Evolutionary conservation across 2,888 invertebrate genomes (phyloP), one percentile per base, ranked within the genome.

Genomic region (Spilarctia lutea): DNA sequence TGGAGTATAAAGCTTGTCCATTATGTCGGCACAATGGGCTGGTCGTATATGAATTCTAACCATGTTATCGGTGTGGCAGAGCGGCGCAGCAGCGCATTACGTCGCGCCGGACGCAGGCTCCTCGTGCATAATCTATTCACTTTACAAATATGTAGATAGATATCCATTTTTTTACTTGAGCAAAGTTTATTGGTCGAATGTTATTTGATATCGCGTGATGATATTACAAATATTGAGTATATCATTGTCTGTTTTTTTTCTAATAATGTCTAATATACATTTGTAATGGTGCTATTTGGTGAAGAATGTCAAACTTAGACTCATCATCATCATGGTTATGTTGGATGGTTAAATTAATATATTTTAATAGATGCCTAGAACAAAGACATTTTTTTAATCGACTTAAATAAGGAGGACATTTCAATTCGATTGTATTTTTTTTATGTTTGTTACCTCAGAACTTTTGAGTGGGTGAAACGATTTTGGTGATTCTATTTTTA

Each of bases 121-220:
- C 24, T 71, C 74, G 70, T 70, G 71, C 78, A 80, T 75, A 81
- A 71, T 68, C 75, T 39, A 76, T 75, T 65, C 67, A 45, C 67
- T 70, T 45, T 63, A 73, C 72, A 75, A 74, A 75, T 70, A n/a
- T 48, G 60, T 75, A 68, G 67, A 52, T 30, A 71, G 60, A 27
- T 60, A 71, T 74, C n/a, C 60, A 11, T 65, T 65, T 39, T 27
- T 76, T 78, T 48, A 18, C n/a, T 60, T 27, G 27, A 60, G 13
- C 13, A 27, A 60, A 68, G 67, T 66, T 78, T 63, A 71, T 39
- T 52, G 52, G 66, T 73, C 16, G 24, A 73, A 65, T 48, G 30
- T 63, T 18, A 24, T 56, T 39, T 60, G 39, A 60, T 18, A 45
- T 18, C n/a, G 20, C 6, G 27, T n/a, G 16, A 27, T 42, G 7